phyloP scores from a whole-genome alignment of 2,113 vertebrate species.

The Balaenoptera acutorostrata region DNA sequence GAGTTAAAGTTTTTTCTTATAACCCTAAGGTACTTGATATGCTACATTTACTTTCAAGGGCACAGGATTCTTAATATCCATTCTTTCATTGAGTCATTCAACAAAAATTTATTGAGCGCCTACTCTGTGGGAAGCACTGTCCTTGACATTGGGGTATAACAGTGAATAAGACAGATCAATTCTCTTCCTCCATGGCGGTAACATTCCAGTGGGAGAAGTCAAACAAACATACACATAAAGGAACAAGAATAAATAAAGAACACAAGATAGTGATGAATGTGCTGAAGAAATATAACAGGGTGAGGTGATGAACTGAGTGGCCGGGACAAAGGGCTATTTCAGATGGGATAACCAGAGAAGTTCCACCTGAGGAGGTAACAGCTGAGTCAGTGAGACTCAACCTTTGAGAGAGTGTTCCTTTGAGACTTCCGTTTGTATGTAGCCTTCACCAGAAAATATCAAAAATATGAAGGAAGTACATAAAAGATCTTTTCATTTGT shows the following conservation, averaged over 20 bases:
- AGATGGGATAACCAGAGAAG: neutral
- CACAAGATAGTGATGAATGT: neutral
- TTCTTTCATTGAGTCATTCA: conserved; percentile 50
- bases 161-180: neutral
- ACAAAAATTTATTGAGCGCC: conserved; percentile 53
- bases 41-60: conserved; percentile 65
- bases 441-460: neutral
- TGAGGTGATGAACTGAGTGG: neutral
- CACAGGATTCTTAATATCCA: conserved; percentile 49
- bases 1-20: conserved; percentile 46
- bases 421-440: neutral
- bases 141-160: conserved; percentile 13
- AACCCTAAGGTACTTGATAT: conserved; percentile 42
- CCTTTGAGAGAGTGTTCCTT: neutral
- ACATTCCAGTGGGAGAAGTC: neutral
- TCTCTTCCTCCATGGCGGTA: neutral
- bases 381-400: neutral
- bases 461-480: neutral
- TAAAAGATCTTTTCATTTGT: neutral
- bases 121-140: conserved; percentile 28
- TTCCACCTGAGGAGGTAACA: neutral
- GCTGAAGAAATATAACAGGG: neutral
- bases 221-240: neutral
- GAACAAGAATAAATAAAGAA: neutral
- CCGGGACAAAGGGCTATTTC: neutral